phyloP scores from a whole-genome alignment of 2,797 vertebrate genomes.

The Adrianichthys oophorus region DNA sequence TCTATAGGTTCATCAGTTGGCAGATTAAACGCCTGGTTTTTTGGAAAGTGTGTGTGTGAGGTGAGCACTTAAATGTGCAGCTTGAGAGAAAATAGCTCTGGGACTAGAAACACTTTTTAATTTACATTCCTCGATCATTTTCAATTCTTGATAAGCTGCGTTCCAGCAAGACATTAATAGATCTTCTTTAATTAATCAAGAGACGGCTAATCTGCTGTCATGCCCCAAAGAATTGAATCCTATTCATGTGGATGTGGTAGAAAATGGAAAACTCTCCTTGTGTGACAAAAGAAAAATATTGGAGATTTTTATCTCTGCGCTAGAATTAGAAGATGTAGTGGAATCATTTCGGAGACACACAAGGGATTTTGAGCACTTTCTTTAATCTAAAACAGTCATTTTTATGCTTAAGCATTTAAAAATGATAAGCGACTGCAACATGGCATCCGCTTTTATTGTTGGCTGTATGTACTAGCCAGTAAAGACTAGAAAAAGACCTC shows the following conservation, averaged over 20 bases:
- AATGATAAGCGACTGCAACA: too few species aligned
- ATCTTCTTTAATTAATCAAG: slow-evolving; percentile 28
- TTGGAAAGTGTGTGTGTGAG: slow-evolving; percentile 17
- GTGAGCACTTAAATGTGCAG: slow-evolving; percentile 16
- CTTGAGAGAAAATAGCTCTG: slow-evolving; percentile 28
- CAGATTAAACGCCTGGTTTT: slow-evolving; percentile 44
- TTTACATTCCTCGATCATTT: slow-evolving; percentile 35
- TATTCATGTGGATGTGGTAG: slow-evolving; percentile 9
- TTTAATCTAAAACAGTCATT: too few species aligned
- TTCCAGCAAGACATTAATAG: slow-evolving; percentile 40
- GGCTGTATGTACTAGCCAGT: too few species aligned
- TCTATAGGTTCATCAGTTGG: slow-evolving; percentile 29
- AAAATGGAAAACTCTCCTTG: not conserved
- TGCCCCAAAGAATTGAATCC: slow-evolving; percentile 9
- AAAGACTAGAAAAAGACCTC: too few species aligned
- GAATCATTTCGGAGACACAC: too few species aligned
- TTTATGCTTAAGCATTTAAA: too few species aligned
- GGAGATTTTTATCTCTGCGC: not conserved
- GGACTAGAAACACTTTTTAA: slow-evolving; percentile 33
- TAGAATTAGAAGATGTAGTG: too few species aligned
- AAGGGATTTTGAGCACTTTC: too few species aligned
- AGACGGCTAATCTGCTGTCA: slow-evolving; percentile 13
- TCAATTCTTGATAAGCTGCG: slow-evolving; percentile 25
- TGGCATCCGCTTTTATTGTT: too few species aligned
- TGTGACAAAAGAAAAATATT: slow-evolving; percentile 28